These are phyloP conservation scores for Aphodius granarius DNA, from an alignment of 2,888 invertebrate species.

Conservation along the genomic window DNA sequence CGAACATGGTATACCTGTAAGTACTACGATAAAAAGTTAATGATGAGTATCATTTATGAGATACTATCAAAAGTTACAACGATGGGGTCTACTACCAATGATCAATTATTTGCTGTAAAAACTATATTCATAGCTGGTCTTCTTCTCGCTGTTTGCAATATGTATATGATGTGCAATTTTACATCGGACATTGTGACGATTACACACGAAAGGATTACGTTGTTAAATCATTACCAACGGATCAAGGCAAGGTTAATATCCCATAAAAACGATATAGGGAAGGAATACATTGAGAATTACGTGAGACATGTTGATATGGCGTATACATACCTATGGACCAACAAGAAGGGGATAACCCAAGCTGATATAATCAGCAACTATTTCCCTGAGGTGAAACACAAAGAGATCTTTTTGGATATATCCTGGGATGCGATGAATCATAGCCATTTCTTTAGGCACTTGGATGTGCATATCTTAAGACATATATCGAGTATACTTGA, in stretches of 20 bases:
- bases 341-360: slow-evolving; percentile 10
- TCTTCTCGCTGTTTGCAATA: slow-evolving; percentile 17
- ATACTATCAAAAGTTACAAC: slow-evolving; percentile 3
- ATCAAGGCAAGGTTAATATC: not conserved
- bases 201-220: slow-evolving; percentile 4
- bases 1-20: not conserved
- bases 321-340: slow-evolving; percentile 14
- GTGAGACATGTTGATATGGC: not conserved
- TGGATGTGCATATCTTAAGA: slow-evolving; percentile 30
- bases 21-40: not conserved
- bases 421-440: slow-evolving; percentile 34
- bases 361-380: slow-evolving; percentile 10
- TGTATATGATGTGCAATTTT: slow-evolving; percentile 24
- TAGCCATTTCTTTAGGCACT: slow-evolving; percentile 36
- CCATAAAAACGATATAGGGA: not conserved
- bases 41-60: slow-evolving; percentile 2
- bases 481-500: slow-evolving; percentile 30
- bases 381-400: slow-evolving; percentile 29
- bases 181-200: slow-evolving; percentile 18
- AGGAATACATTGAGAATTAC: slow-evolving; percentile 12
- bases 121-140: not conserved
- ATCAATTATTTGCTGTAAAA: not conserved
- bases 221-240: slow-evolving; percentile 19
- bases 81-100: not conserved
- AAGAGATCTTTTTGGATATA: slow-evolving; percentile 32